Conservation (phyloP, 2,888 invertebrate genomes). For the Pecten maximus region DNA sequence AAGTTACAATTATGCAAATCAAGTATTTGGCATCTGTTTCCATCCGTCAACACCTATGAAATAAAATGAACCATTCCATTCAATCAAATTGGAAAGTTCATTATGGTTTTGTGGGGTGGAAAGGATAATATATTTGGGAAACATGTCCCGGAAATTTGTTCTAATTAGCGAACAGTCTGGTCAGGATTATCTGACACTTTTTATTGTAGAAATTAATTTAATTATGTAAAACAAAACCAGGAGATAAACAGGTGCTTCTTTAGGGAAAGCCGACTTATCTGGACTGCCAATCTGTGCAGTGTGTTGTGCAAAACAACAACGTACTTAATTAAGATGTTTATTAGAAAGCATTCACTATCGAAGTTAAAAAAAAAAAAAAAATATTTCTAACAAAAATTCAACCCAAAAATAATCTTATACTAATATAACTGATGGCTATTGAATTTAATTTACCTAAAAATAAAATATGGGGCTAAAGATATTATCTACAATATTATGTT, state of each 20-base stretch:
- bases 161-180: conserved; percentile 20
- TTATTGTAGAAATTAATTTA: conserved; percentile 31
- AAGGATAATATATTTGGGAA: background rate
- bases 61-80: background rate
- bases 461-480: background rate
- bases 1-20: conserved; percentile 35
- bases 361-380: too few species aligned
- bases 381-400: too few species aligned
- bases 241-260: conserved; percentile 11
- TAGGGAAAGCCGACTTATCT: background rate
- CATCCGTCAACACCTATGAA: background rate
- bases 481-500: background rate
- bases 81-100: background rate
- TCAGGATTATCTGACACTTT: conserved; percentile 32
- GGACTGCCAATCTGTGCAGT: background rate
- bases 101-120: background rate
- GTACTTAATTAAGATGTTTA: background rate
- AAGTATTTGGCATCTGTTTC: conserved; percentile 31
- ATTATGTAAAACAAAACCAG: conserved; percentile 27
- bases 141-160: conserved; percentile 32
- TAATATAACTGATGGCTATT: background rate
- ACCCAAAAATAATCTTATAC: too few species aligned
- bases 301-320: background rate
- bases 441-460: background rate
- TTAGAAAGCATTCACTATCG: background rate